These are phyloP conservation scores for Drosophila dunni DNA, from an alignment of 1,140 invertebrate genomes.

Conservation along the genomic window DNA sequence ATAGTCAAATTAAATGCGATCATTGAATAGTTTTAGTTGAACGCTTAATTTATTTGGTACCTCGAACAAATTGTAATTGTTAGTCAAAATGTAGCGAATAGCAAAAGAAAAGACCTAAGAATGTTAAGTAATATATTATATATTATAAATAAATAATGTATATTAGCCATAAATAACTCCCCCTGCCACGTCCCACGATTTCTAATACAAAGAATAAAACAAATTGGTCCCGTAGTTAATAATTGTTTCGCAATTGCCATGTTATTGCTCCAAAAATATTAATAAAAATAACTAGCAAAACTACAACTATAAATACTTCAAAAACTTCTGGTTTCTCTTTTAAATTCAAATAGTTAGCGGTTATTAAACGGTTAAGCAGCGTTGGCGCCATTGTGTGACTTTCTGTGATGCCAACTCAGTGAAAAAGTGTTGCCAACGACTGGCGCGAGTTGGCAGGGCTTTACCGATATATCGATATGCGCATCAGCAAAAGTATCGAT, in stretches of 20 bases:
- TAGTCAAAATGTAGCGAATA: slow-evolving; percentile 66
- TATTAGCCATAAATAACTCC: slow-evolving; percentile 45
- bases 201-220: slow-evolving; percentile 7
- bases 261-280: slow-evolving; percentile 49
- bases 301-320: slow-evolving; percentile 15
- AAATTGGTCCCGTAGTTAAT: slow-evolving; percentile 39
- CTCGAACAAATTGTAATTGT: slow-evolving; percentile 72
- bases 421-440: neutral
- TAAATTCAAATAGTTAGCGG: neutral
- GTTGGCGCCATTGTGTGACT: neutral
- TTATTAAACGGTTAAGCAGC: slow-evolving; percentile 12
- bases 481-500: slow-evolving; percentile 12
- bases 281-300: slow-evolving; percentile 43
- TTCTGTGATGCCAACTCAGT: slow-evolving; percentile 10
- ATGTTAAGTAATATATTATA: slow-evolving; percentile 71
- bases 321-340: neutral
- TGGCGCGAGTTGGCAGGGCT: neutral
- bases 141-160: slow-evolving; percentile 46
- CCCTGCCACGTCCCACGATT: slow-evolving; percentile 15
- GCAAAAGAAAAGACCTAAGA: slow-evolving; percentile 68
- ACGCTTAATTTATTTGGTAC: slow-evolving; percentile 71
- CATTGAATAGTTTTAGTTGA: slow-evolving; percentile 58
- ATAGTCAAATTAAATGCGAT: slow-evolving; percentile 76
- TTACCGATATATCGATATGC: slow-evolving; percentile 37
- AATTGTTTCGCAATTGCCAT: slow-evolving; percentile 48